Conservation (phyloP, 2,113 vertebrate species). For the Notothenia rossii region DNA sequence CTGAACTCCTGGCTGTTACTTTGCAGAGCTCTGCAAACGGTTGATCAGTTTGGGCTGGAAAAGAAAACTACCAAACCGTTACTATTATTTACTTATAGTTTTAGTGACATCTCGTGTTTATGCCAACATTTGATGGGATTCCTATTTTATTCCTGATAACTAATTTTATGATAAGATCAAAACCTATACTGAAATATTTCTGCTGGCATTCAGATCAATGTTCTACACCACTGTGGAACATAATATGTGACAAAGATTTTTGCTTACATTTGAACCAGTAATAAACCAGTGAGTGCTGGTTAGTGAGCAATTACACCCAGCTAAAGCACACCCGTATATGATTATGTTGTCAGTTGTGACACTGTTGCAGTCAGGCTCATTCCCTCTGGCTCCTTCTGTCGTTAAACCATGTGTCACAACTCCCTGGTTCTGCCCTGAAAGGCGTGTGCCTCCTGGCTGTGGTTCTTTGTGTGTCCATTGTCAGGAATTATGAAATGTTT, state of each 20-base stretch:
- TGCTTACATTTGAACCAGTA: neutral
- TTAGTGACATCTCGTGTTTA: too few relatives aligned
- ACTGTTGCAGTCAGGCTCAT: neutral
- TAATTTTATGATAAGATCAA: too few relatives aligned
- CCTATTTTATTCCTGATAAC: too few relatives aligned
- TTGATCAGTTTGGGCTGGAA: too few relatives aligned
- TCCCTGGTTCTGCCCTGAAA: neutral
- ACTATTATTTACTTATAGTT: too few relatives aligned
- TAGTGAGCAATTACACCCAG: neutral
- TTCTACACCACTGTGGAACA: neutral
- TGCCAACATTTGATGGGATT: too few relatives aligned
- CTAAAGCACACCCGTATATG: neutral
- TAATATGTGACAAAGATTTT: neutral
- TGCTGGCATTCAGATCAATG: neutral
- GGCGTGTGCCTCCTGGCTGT: slow-evolving; percentile 29
- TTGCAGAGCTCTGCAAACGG: too few relatives aligned
- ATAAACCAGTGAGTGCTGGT: neutral
- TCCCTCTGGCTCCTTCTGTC: neutral
- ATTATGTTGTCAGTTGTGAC: slow-evolving; percentile 5
- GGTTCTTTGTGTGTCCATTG: neutral
- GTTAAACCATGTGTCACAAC: neutral
- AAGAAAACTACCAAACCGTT: too few relatives aligned
- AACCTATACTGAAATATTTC: too few relatives aligned
- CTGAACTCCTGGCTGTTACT: too few relatives aligned
- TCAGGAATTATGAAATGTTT: slow-evolving; percentile 19